Conservation (phyloP, 2,113 vertebrate species). For the Pseudorhombus dupliciocellatus region DNA sequence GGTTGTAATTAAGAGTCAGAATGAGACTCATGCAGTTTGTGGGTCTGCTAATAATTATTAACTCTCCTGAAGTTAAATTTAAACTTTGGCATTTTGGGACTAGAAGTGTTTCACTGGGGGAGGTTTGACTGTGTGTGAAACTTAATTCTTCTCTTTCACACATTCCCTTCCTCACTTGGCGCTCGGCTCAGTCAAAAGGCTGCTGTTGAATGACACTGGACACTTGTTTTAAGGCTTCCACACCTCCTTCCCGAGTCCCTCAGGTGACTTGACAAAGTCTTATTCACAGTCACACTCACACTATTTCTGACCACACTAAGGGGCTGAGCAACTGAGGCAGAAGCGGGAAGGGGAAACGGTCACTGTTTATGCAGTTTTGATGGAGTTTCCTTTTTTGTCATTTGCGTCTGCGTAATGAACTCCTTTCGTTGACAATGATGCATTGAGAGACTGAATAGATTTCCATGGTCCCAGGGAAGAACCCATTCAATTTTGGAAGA, state of each 20-base stretch:
- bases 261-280: slow-evolving; percentile 59
- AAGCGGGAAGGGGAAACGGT: slow-evolving; percentile 57
- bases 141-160: slow-evolving; percentile 32
- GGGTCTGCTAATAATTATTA: background rate
- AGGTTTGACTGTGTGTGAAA: slow-evolving; percentile 13
- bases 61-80: slow-evolving; percentile 11
- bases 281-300: slow-evolving; percentile 46
- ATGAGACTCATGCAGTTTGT: slow-evolving; percentile 15
- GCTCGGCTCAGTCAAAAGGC: slow-evolving; percentile 51
- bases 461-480: background rate
- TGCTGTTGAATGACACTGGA: slow-evolving; percentile 56
- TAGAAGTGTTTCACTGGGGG: background rate
- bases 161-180: slow-evolving; percentile 5
- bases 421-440: background rate
- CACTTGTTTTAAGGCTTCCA: slow-evolving; percentile 56
- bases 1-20: slow-evolving; percentile 19
- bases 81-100: slow-evolving; percentile 3
- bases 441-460: too few relatives aligned
- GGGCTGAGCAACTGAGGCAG: slow-evolving; percentile 34
- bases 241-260: slow-evolving; percentile 35
- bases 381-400: background rate
- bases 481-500: background rate
- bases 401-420: background rate
- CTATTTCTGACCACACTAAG: slow-evolving; percentile 59
- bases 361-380: slow-evolving; percentile 27